Evolutionary conservation across 2,113 vertebrate genomes (phyloP).

Genomic region (Peucedramus taeniatus): DNA sequence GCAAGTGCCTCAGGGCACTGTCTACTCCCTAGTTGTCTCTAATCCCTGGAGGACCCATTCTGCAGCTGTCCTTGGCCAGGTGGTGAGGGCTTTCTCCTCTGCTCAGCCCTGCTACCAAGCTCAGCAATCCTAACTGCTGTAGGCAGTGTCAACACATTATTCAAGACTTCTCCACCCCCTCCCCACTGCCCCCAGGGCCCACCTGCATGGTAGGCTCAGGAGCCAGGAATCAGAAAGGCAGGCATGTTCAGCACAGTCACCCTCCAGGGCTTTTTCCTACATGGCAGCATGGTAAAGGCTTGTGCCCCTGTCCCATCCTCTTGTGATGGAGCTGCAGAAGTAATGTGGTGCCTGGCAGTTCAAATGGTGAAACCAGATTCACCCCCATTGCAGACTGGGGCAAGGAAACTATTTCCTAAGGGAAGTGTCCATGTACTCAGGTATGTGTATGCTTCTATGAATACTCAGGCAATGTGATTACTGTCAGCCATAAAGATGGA

Average conservation of each 20-base stretch:
- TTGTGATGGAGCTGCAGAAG: neutral
- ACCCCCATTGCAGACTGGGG: rapidly evolving
- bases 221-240: neutral
- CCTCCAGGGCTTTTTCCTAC: neutral
- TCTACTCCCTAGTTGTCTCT: neutral
- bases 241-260: neutral
- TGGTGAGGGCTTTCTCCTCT: neutral
- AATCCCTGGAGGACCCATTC: neutral
- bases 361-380: neutral
- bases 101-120: neutral
- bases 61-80: neutral
- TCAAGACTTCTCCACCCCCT: neutral
- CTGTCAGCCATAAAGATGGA: neutral
- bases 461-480: neutral
- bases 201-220: neutral
- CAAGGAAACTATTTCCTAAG: neutral
- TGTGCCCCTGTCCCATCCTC: too few species aligned
- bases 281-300: neutral
- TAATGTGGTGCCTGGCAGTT: neutral
- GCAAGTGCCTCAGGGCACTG: neutral
- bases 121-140: neutral
- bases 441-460: neutral
- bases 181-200: neutral
- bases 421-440: rapidly evolving
- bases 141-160: neutral